Percentiles rank a stretch among this genome's conserved stretches.
These are phyloP conservation scores for Furnarius figulus DNA, from an alignment of 2,113 vertebrate genomes.

Conservation along the genomic window DNA sequence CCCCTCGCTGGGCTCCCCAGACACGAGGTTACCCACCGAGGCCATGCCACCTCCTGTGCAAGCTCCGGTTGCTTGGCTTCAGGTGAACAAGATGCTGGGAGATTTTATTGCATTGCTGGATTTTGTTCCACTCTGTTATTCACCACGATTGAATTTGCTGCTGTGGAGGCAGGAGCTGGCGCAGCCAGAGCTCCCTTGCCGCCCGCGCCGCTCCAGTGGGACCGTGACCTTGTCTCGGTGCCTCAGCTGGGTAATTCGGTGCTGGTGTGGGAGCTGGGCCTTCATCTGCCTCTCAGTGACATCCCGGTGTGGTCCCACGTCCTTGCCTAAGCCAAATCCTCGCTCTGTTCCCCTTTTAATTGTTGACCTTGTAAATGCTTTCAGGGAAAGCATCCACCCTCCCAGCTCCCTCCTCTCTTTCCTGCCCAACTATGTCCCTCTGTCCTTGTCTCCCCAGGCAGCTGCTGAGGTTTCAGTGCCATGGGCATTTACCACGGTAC, in stretches of 20 bases:
- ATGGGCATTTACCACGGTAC: not conserved
- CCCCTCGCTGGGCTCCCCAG: not conserved
- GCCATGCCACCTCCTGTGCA: not conserved
- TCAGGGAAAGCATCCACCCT: not conserved
- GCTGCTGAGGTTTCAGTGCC: not conserved
- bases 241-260: not conserved
- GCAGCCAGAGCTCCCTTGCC: not conserved
- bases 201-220: not conserved
- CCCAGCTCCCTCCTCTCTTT: not conserved
- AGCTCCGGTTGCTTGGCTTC: not conserved
- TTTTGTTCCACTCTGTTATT: slow-evolving; percentile 71
- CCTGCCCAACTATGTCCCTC: not conserved
- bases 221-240: slow-evolving; percentile 4
- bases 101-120: slow-evolving; percentile 38
- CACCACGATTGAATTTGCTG: slow-evolving; percentile 12
- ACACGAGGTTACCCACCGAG: not conserved
- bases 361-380: slow-evolving; percentile 23
- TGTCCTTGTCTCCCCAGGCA: not conserved
- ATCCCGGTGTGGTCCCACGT: fast-evolving
- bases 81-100: not conserved
- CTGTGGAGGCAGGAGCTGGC: not conserved
- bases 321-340: not conserved
- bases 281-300: not conserved
- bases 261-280: fast-evolving
- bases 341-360: not conserved